Conservation (phyloP, 2,113 vertebrate species). For the Nycticryphes semicollaris region DNA sequence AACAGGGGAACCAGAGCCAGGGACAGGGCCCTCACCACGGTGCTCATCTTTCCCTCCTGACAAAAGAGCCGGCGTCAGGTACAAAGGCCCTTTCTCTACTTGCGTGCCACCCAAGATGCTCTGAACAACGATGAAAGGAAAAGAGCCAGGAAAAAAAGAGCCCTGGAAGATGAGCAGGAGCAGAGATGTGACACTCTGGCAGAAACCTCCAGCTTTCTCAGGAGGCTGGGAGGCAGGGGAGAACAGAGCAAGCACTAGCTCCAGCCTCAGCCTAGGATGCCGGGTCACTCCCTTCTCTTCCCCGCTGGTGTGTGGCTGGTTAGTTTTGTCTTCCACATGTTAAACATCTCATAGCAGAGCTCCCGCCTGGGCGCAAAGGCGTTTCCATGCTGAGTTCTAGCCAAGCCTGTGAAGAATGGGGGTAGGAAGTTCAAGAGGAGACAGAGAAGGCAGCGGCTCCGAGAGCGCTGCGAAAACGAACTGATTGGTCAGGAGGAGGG, state of each 20-base stretch:
- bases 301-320: neutral
- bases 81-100: neutral
- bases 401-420: constrained; percentile 6
- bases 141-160: neutral
- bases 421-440: constrained; percentile 30
- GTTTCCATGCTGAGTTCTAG: neutral
- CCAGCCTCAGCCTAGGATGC: neutral
- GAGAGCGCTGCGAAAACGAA: neutral
- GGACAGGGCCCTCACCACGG: neutral
- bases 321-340: neutral
- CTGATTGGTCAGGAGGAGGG: neutral
- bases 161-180: neutral
- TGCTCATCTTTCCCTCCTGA: neutral
- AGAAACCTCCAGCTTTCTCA: neutral
- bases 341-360: constrained; percentile 9
- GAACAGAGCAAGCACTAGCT: neutral
- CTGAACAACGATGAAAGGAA: neutral
- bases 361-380: neutral
- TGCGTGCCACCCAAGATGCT: neutral
- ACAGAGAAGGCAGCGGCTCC: neutral
- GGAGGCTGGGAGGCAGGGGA: neutral
- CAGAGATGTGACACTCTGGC: neutral
- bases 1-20: neutral
- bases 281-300: neutral
- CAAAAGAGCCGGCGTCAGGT: neutral